Evolutionary conservation across 2,797 vertebrate genomes (phyloP), one percentile per base, ranked within the genome.

Genomic region (Peromyscus nudipes): DNA sequence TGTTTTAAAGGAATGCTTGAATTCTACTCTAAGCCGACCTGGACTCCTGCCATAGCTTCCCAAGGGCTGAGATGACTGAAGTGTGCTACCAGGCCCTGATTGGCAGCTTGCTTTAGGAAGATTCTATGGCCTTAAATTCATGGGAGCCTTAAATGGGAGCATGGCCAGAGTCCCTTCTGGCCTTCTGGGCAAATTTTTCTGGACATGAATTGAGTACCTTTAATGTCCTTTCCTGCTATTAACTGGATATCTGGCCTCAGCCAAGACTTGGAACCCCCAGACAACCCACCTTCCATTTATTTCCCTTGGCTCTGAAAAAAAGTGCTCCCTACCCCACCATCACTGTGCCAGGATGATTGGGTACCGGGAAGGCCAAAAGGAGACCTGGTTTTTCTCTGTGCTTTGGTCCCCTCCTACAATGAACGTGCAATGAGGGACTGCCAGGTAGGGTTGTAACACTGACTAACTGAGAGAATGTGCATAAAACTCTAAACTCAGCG

Each of bases 91-190:
- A 52, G 16, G 31, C 12, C 31, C 31, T n/a, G 49, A 23, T 49
- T 67, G n/a, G 31, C 12, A 67, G 83, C 83, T 67, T 85, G 29
- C 83, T 85, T 52, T 85, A 52, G 12, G 83, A 67, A 67, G 34
- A 69, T 25, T n/a, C 43, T 69, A 46, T n/a, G 83, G 34, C 12
- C 34, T 67, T 67, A 52, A 67, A 65, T 65, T 65, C 46, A 67
- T 55, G 52, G 52, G 52, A 55, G 14, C 52, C 52, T 55, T 55
- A 55, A 55, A 55, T 55, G 64, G 31, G 12, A 85, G 64, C 64
- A 49, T 34, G 95, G 91, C 96, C 60, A 95, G 89, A 98, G 96
- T 92, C n/a, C 92, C 88, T 31, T 94, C 94, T 76, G 89, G 29
- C 43, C 65, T 82, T 31, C 55, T 19, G 60, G 46, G n/a, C 40